Base-by-base conservation (phyloP, 1,140 invertebrate genomes). In the Agrilus planipennis region DNA sequence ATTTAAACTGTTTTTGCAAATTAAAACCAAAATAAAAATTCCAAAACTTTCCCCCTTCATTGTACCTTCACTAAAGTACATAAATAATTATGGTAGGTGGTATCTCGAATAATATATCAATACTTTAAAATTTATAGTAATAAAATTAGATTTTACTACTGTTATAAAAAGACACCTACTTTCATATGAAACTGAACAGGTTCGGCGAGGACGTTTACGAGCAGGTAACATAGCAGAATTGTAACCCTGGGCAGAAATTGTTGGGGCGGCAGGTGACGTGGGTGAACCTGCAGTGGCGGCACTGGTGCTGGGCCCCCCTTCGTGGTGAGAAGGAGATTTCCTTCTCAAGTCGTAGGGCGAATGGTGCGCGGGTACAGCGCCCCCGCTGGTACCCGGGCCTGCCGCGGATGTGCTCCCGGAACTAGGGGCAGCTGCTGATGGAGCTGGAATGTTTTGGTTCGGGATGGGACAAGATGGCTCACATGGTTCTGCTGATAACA, bases 281-380 rank as follows among this genome's bases (percentile, higher is more conserved):
- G 58, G 59, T 14, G 60, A 55, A 29, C 55, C 55, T 14, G 53
- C 60, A 2, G 54, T 55, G 4, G 57, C 58, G 14, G 58, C 53
- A 54, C 58, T 57, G 37, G 55, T 54, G 43, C 58, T 60, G 11
- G 60, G 56, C 1, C 50, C 51, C 11, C 41, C 40, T 59, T 77
- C 75, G 52, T 77, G 73, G 55, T 72, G 73, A 29, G 67, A 75
- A 32, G 80, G 77, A 50, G 81, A 86, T 64, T 89, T 89, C 50
- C 84, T 72, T 46, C 85, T 70, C 50, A 89, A 66, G 61, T 89
- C 86, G 56, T 89, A 89, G 0, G 85, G 85, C 37, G 84, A 82
- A 54, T 86, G 82, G 61, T 88, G 84, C 46, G 69, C 62, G 41
- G 67, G 64, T 49, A 67, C 60, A 45, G 65, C 71, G 27, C 69